These are phyloP conservation scores for Parotocinclus haroldoi DNA, from an alignment of 2,797 vertebrate genomes.

Conservation along the genomic window DNA sequence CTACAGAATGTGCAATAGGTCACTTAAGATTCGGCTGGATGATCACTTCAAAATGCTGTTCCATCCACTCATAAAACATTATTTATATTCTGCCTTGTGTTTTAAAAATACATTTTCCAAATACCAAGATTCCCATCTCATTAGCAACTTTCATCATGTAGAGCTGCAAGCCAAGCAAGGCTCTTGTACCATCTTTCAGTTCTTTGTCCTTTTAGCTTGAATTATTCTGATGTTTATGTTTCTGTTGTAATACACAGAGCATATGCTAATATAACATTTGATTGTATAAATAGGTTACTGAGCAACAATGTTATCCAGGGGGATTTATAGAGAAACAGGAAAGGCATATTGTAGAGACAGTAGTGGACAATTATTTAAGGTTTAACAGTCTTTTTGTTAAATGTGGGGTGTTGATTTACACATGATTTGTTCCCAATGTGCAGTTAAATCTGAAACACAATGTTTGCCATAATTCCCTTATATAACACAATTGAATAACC, in stretches of 20 bases:
- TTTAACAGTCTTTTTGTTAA: too few relatives aligned
- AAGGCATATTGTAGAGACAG: too few relatives aligned
- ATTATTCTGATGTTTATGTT: not conserved
- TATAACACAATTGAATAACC: too few relatives aligned
- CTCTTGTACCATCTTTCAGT: not conserved
- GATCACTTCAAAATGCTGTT: constrained; percentile 26
- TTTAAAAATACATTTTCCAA: constrained; percentile 4
- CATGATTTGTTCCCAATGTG: too few relatives aligned
- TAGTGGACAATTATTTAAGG: too few relatives aligned
- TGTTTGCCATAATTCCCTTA: too few relatives aligned
- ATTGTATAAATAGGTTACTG: not conserved
- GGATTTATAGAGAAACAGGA: too few relatives aligned
- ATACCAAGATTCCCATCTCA: not conserved
- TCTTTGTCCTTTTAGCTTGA: not conserved
- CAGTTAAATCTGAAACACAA: too few relatives aligned
- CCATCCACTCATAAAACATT: not conserved
- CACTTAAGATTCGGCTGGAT: constrained; percentile 44
- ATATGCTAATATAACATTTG: not conserved
- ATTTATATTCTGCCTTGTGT: constrained; percentile 2
- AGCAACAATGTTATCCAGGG: too few relatives aligned
- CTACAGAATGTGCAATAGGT: constrained; percentile 40
- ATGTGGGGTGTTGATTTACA: too few relatives aligned
- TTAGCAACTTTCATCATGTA: not conserved
- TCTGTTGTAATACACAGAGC: not conserved
- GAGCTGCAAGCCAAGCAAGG: not conserved